Conservation (phyloP, 2,888 invertebrate genomes). For the Drosophila nr. fundita region DNA sequence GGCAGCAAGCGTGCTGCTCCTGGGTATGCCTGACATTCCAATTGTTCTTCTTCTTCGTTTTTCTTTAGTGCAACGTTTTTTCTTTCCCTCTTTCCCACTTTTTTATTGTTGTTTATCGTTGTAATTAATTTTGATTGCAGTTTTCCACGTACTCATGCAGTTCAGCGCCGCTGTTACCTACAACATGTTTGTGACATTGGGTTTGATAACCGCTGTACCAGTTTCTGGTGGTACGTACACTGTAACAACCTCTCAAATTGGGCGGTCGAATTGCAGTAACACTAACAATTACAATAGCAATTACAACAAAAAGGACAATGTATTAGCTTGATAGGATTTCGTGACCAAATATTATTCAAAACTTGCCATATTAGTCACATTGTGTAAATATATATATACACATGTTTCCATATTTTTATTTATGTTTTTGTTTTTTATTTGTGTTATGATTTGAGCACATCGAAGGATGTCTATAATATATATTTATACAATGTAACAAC, state of each 20-base stretch:
- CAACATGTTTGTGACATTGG: constrained; percentile 97
- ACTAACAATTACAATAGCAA: constrained; percentile 12
- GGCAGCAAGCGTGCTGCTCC: constrained; percentile 91
- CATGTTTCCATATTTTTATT: background rate
- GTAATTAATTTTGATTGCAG: constrained; percentile 86
- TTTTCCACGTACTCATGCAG: constrained; percentile 96
- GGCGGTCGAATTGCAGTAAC: constrained; percentile 2
- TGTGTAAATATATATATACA: background rate
- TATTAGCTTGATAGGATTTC: constrained; percentile 31
- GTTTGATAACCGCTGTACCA: constrained; percentile 96
- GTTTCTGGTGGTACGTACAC: constrained; percentile 93
- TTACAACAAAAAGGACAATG: constrained; percentile 1
- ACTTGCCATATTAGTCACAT: constrained; percentile 39
- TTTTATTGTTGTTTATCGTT: constrained; percentile 44
- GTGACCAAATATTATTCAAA: constrained; percentile 64
- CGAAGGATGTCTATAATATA: background rate
- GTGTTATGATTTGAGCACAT: background rate
- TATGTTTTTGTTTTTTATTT: background rate
- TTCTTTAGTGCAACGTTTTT: background rate
- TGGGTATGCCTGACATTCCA: constrained; percentile 86
- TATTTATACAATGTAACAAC: background rate
- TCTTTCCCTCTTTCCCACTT: constrained; percentile 1
- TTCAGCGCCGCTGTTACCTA: constrained; percentile 97
- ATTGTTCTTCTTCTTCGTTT: background rate
- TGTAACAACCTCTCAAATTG: constrained; percentile 18